phyloP scores from a whole-genome alignment of 2,888 invertebrate genomes.

The Chesias legatella region DNA sequence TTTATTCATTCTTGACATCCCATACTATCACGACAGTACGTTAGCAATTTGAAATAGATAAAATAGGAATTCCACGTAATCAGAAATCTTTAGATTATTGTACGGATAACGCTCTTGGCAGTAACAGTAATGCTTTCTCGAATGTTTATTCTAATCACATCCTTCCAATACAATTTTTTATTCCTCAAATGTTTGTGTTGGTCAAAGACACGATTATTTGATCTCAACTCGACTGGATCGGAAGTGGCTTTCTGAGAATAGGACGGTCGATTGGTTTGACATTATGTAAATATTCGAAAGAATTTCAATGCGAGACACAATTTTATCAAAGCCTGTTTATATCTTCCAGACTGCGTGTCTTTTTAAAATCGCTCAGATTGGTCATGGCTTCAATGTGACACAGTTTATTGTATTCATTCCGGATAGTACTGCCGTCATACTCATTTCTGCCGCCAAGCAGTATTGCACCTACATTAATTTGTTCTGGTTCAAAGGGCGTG shows the following conservation, averaged over 20 bases:
- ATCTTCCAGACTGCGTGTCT: slow-evolving; percentile 7
- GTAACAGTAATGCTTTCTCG: slow-evolving; percentile 32
- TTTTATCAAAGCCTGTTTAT: neutral
- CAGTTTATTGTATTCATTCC: no score
- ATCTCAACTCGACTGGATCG: slow-evolving; percentile 49
- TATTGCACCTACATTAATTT: no score
- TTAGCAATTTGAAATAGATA: slow-evolving; percentile 24
- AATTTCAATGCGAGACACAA: slow-evolving; percentile 19
- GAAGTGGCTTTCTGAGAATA: slow-evolving; percentile 53
- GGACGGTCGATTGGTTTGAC: slow-evolving; percentile 28
- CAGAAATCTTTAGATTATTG: slow-evolving; percentile 17
- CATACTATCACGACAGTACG: slow-evolving; percentile 4
- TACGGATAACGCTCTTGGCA: slow-evolving; percentile 23
- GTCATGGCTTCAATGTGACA: no score
- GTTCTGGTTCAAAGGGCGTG: no score
- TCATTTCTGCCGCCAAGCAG: no score
- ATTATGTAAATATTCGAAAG: slow-evolving; percentile 21
- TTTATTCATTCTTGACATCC: no score
- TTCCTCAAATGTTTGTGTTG: slow-evolving; percentile 54
- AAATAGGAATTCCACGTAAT: slow-evolving; percentile 22
- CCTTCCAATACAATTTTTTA: slow-evolving; percentile 42
- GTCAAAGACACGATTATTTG: slow-evolving; percentile 60
- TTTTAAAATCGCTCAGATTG: no score
- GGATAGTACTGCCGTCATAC: no score
- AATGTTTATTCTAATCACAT: slow-evolving; percentile 63